Evolutionary conservation across 1,140 invertebrate species (phyloP).

Genomic region (Ladona fulva): DNA sequence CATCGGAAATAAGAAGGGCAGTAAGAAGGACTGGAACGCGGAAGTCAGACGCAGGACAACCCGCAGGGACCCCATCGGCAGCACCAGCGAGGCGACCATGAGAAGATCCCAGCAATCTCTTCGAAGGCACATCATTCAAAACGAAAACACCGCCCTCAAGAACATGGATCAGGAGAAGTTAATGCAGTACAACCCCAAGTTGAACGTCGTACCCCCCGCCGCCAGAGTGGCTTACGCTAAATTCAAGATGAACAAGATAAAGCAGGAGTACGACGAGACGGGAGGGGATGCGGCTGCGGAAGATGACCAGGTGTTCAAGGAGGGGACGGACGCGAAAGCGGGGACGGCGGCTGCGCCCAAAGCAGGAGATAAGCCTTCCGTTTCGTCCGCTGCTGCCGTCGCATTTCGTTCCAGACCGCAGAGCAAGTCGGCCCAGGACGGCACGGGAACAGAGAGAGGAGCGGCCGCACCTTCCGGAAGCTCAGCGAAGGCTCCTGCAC

Average conservation of each 20-base stretch:
- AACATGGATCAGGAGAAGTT: slow-evolving; percentile 58
- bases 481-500: neutral
- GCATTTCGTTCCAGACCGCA: neutral
- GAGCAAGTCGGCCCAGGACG: neutral
- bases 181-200: slow-evolving; percentile 66
- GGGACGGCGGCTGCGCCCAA: neutral
- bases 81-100: slow-evolving; percentile 50
- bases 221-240: slow-evolving; percentile 75
- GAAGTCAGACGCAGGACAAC: slow-evolving; percentile 60
- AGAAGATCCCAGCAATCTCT: slow-evolving; percentile 55
- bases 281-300: neutral
- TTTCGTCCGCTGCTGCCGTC: neutral
- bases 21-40: slow-evolving; percentile 75
- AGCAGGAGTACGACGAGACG: slow-evolving; percentile 24
- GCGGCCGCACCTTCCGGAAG: neutral
- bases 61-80: slow-evolving; percentile 65
- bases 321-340: neutral
- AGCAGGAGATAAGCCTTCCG: neutral
- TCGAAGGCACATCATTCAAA: slow-evolving; percentile 45
- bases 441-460: slow-evolving; percentile 5
- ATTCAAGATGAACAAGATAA: slow-evolving; percentile 64
- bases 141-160: slow-evolving; percentile 41
- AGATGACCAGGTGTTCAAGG: slow-evolving; percentile 11
- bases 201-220: slow-evolving; percentile 58
- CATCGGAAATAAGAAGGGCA: slow-evolving; percentile 48